These are phyloP conservation scores for Pseudoips prasinana DNA, from an alignment of 2,888 invertebrate genomes.

Conservation along the genomic window DNA sequence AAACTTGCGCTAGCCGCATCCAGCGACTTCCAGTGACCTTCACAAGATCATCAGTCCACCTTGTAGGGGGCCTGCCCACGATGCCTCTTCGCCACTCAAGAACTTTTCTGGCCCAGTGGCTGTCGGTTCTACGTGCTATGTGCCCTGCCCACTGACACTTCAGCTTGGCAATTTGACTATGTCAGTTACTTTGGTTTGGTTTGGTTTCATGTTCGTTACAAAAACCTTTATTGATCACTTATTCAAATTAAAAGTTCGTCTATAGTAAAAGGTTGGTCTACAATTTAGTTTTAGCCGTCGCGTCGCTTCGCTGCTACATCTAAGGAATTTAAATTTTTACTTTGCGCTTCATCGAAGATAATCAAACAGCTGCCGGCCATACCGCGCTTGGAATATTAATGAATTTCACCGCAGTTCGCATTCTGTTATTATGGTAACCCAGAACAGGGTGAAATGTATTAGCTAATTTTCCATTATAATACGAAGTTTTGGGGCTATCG, in stretches of 20 bases:
- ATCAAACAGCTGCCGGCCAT: slow-evolving; percentile 59
- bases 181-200: too few species aligned
- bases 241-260: slow-evolving; percentile 17
- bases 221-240: not conserved
- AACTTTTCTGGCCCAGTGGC: too few species aligned
- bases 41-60: too few species aligned
- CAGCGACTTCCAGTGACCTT: too few species aligned
- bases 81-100: too few species aligned
- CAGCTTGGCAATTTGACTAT: too few species aligned
- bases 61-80: too few species aligned
- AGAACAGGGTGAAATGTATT: slow-evolving; percentile 14
- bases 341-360: slow-evolving; percentile 54
- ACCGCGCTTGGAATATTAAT: slow-evolving; percentile 64
- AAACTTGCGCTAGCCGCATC: too few species aligned
- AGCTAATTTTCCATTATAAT: slow-evolving; percentile 18
- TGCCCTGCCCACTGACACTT: too few species aligned
- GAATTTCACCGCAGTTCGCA: slow-evolving; percentile 47
- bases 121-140: too few species aligned
- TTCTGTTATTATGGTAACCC: slow-evolving; percentile 25
- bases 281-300: slow-evolving; percentile 40
- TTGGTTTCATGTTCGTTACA: too few species aligned
- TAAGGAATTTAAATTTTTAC: slow-evolving; percentile 59
- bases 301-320: slow-evolving; percentile 39
- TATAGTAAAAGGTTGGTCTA: slow-evolving; percentile 46
- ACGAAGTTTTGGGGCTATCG: too few species aligned